phyloP scores from a whole-genome alignment of 2,888 invertebrate genomes.

The Drosophila buzzatii region DNA sequence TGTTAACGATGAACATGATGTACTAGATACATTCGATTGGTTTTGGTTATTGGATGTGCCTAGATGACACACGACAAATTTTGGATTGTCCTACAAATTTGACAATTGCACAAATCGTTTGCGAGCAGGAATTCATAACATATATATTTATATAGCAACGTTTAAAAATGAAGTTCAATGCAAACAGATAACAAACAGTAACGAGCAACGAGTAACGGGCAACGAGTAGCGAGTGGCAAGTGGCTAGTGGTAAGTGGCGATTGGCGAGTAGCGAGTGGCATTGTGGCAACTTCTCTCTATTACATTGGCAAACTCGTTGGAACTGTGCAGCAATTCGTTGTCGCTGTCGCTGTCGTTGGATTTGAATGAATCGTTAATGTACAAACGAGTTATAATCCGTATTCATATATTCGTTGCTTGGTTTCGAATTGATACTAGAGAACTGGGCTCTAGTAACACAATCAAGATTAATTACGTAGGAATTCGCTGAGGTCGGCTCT shows the following conservation, averaged over 20 bases:
- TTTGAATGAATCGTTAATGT: conserved; percentile 42
- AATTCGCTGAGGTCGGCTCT: conserved; percentile 48
- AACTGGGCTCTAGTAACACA: conserved; percentile 60
- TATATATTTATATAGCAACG: conserved; percentile 40
- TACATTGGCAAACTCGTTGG: conserved; percentile 65
- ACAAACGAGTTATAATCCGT: conserved; percentile 41
- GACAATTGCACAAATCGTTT: conserved; percentile 46
- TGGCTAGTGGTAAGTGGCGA: conserved; percentile 18
- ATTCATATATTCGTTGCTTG: conserved; percentile 47
- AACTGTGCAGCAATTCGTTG: conserved; percentile 48
- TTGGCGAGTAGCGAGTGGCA: conserved; percentile 18
- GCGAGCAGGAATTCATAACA: conserved; percentile 51
- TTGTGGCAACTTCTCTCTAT: conserved; percentile 49
- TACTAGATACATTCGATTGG: conserved; percentile 15
- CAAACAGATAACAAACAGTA: conserved; percentile 39
- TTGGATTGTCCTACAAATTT: conserved; percentile 10
- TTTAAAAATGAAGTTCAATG: conserved; percentile 44
- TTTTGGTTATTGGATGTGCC: conserved; percentile 27
- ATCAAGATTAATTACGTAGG: conserved; percentile 63
- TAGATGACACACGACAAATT: conserved; percentile 2
- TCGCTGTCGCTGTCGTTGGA: conserved; percentile 61
- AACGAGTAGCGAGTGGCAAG: conserved; percentile 32
- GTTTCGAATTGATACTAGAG: conserved; percentile 48
- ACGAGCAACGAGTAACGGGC: conserved; percentile 34
- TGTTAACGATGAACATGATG: conserved; percentile 14